Percentiles rank a stretch among this genome's conserved stretches.
Evolutionary conservation across 2,888 invertebrate genomes (phyloP).

Genomic region (Cataglyphis cursor): DNA sequence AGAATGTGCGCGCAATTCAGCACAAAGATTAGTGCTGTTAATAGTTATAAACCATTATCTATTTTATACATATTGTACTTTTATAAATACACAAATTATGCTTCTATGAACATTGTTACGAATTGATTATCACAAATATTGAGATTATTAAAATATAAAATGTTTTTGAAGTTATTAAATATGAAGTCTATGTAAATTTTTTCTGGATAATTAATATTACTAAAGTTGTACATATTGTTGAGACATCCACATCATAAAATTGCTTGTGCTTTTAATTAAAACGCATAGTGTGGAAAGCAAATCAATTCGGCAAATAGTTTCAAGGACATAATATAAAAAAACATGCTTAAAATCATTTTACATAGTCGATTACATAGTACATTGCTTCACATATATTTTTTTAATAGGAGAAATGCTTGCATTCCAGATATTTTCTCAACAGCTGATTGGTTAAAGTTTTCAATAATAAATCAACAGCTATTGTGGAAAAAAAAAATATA

Average conservation of each 20-base stretch:
- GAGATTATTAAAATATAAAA: slow-evolving; percentile 37
- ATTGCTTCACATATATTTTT: slow-evolving; percentile 58
- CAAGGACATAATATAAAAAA: slow-evolving; percentile 53
- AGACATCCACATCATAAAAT: neutral
- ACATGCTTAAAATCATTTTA: slow-evolving; percentile 51
- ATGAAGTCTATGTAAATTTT: slow-evolving; percentile 22
- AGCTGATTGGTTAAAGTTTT: slow-evolving; percentile 1
- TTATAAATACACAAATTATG: slow-evolving; percentile 64
- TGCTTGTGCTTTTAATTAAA: slow-evolving; percentile 24
- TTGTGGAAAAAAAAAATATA: slow-evolving; percentile 32
- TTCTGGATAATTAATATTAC: neutral
- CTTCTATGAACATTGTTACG: slow-evolving; percentile 23
- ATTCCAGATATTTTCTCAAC: slow-evolving; percentile 62
- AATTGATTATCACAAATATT: slow-evolving; percentile 17
- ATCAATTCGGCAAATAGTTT: slow-evolving; percentile 36
- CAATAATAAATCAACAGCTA: neutral
- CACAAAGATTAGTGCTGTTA: slow-evolving; percentile 26
- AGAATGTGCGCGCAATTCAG: neutral
- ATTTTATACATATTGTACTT: slow-evolving; percentile 71
- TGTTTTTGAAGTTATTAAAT: slow-evolving; percentile 58
- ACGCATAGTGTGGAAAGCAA: slow-evolving; percentile 70
- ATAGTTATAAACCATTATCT: slow-evolving; percentile 62
- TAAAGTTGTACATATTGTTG: neutral
- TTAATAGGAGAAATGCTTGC: slow-evolving; percentile 57
- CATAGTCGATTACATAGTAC: slow-evolving; percentile 27